A percentile compares a stretch with the other conserved stretches of the same genome.
These are phyloP conservation scores for Odontocolon sp. DNA, from an alignment of 2,888 invertebrate genomes.

Conservation along the genomic window DNA sequence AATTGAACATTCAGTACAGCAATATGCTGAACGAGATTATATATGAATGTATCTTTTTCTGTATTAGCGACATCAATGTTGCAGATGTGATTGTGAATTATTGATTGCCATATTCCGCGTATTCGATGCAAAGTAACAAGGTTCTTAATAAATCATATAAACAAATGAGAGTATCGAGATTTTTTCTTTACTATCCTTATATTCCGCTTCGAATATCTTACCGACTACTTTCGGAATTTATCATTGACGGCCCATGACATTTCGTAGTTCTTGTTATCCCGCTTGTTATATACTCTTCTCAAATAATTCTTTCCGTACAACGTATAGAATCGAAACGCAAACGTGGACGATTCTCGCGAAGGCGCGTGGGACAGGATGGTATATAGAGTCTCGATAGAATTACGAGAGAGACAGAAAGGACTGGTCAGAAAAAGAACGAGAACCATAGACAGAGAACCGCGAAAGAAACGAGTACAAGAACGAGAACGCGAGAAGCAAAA, in stretches of 20 bases:
- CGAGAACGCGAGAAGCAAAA: constrained; percentile 20
- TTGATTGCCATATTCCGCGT: constrained; percentile 3
- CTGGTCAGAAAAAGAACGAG: constrained; percentile 23
- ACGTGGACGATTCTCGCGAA: too few species aligned
- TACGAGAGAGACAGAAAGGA: not conserved
- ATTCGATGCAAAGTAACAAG: constrained; percentile 7
- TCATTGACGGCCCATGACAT: not conserved
- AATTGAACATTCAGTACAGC: too few species aligned
- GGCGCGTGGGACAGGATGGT: too few species aligned
- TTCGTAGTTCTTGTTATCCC: not conserved
- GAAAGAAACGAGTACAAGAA: constrained; percentile 18
- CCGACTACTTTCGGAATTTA: not conserved
- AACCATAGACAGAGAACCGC: constrained; percentile 37
- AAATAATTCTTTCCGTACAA: too few species aligned
- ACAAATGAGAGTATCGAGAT: constrained; percentile 4
- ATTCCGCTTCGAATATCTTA: constrained; percentile 7
- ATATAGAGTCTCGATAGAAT: not conserved
- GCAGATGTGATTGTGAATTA: constrained; percentile 2
- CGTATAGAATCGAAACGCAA: too few species aligned
- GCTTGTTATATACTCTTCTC: not conserved
- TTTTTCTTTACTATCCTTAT: too few species aligned
- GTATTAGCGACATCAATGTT: too few species aligned
- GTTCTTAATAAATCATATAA: not conserved
- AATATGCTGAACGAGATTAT: too few species aligned
- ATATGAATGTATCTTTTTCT: too few species aligned